These are phyloP conservation scores for Protophormia terraenovae DNA, from an alignment of 2,888 invertebrate species.

Conservation along the genomic window DNA sequence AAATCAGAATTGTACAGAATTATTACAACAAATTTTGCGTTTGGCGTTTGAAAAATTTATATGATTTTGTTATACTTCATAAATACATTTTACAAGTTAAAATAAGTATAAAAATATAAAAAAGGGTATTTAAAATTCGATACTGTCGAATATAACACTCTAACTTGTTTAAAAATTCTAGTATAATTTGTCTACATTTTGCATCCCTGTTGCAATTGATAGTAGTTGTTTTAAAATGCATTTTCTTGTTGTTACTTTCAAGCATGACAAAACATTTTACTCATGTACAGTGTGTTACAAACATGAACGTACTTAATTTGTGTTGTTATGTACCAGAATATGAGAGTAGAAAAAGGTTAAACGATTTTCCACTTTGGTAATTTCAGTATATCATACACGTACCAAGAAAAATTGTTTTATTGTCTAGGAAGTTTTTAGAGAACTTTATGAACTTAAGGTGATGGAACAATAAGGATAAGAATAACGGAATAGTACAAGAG, in stretches of 20 bases:
- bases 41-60: too few relatives aligned
- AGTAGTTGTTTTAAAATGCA: constrained; percentile 21
- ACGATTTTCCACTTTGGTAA: constrained; percentile 31
- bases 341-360: background rate
- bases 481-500: too few relatives aligned
- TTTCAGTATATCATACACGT: background rate
- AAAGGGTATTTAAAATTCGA: too few relatives aligned
- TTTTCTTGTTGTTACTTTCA: constrained; percentile 39
- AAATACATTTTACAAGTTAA: too few relatives aligned
- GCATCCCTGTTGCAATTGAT: background rate
- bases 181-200: background rate
- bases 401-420: constrained; percentile 8
- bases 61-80: too few relatives aligned
- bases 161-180: too few relatives aligned
- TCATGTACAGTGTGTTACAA: background rate
- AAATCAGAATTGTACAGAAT: too few relatives aligned
- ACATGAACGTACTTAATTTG: background rate
- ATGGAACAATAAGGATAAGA: too few relatives aligned
- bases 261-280: constrained; percentile 10
- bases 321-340: background rate
- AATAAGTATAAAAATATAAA: too few relatives aligned
- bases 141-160: too few relatives aligned
- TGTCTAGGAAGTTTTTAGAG: constrained; percentile 6
- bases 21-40: too few relatives aligned
- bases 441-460: too few relatives aligned